A percentile compares a stretch with the other conserved stretches of the same genome.
Evolutionary conservation across 2,113 vertebrate genomes (phyloP).

Genomic region (Choloepus hoffmanni): DNA sequence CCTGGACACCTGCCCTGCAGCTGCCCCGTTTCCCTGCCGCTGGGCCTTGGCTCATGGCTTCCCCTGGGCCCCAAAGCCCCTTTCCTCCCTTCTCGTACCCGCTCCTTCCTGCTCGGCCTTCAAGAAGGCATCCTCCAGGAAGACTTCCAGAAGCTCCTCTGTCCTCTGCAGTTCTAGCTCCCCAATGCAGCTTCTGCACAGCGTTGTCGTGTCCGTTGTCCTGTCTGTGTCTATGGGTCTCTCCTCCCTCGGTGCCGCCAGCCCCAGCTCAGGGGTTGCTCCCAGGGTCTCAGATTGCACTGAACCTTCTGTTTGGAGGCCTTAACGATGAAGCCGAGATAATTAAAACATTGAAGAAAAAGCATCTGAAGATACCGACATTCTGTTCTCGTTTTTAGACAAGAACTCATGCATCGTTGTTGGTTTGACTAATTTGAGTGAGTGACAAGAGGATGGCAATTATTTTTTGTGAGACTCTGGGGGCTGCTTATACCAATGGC

Average conservation of each 20-base stretch:
- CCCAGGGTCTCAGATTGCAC: not conserved
- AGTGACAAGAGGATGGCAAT: rapidly evolving
- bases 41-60: not conserved
- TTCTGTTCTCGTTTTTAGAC: not conserved
- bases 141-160: not conserved
- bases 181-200: not conserved
- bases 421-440: not conserved
- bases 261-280: not conserved
- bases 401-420: rapidly evolving
- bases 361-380: not conserved
- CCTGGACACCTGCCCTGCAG: not conserved
- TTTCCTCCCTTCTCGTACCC: too few species aligned
- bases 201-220: not conserved
- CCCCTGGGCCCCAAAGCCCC: not conserved
- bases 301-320: not conserved
- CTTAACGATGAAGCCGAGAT: too few species aligned
- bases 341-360: not conserved
- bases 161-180: not conserved
- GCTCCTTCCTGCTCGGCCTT: not conserved
- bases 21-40: not conserved
- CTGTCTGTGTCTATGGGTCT: not conserved
- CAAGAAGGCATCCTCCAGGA: not conserved
- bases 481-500: too few species aligned
- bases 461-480: rapidly evolving
- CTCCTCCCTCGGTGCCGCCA: not conserved